phyloP scores from a whole-genome alignment of 2,888 invertebrate species.

The Drosophila nr. perissopoda region DNA sequence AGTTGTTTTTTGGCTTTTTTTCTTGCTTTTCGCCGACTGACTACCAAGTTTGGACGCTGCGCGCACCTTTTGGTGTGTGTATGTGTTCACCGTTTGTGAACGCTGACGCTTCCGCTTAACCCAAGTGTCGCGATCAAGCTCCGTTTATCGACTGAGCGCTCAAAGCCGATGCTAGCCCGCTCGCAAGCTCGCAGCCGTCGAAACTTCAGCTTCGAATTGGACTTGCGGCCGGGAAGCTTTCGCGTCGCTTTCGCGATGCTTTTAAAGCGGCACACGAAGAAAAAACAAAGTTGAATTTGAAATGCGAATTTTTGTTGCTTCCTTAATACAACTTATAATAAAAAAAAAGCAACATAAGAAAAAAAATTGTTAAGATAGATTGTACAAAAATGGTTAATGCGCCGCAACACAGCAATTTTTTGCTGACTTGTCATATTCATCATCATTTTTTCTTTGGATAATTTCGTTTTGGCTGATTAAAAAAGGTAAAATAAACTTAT shows the following conservation, averaged over 20 bases:
- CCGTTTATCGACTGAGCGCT: constrained; percentile 77
- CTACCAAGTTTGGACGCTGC: constrained; percentile 64
- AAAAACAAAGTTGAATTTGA: constrained; percentile 39
- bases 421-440: constrained; percentile 9
- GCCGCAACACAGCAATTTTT: constrained; percentile 36
- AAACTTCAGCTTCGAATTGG: constrained; percentile 47
- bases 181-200: constrained; percentile 65
- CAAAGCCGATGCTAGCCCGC: constrained; percentile 43
- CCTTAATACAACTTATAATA: constrained; percentile 13
- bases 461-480: background rate
- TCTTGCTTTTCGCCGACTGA: constrained; percentile 51
- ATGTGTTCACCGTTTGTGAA: constrained; percentile 27
- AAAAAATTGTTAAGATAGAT: constrained; percentile 48
- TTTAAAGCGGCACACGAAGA: constrained; percentile 33
- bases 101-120: constrained; percentile 65
- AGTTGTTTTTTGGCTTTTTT: constrained; percentile 21
- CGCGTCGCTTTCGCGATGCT: constrained; percentile 46
- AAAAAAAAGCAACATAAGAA: constrained; percentile 19
- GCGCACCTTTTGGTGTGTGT: constrained; percentile 51
- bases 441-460: background rate
- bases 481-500: constrained; percentile 2
- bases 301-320: constrained; percentile 55
- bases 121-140: constrained; percentile 80
- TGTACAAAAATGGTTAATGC: constrained; percentile 53
- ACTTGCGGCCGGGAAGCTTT: constrained; percentile 55